Evolutionary conservation across 1,140 invertebrate genomes (phyloP).

Genomic region (Bactericera cockerelli): DNA sequence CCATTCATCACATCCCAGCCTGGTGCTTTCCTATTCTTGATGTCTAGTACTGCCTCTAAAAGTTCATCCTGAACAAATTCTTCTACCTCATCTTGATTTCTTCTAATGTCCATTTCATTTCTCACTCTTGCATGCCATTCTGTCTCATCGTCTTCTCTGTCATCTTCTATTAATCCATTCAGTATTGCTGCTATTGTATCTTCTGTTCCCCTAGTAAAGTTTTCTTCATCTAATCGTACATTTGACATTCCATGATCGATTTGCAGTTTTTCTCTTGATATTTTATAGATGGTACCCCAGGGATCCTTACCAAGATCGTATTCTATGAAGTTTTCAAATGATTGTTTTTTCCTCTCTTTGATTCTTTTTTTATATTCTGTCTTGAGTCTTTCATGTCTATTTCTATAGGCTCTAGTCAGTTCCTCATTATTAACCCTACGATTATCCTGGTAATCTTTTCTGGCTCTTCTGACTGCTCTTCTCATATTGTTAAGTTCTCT

Average conservation of each 20-base stretch:
- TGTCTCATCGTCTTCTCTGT: background rate
- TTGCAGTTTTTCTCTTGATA: slow-evolving; percentile 3
- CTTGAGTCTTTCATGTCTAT: background rate
- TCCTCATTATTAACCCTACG: background rate
- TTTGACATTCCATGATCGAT: background rate
- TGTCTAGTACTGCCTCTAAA: background rate
- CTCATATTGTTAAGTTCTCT: background rate
- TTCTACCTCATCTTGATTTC: background rate
- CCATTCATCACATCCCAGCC: background rate
- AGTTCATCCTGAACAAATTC: background rate
- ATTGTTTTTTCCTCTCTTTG: background rate
- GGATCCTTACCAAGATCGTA: background rate
- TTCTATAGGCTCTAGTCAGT: background rate
- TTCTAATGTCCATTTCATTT: background rate
- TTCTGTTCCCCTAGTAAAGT: background rate
- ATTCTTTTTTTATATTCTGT: background rate
- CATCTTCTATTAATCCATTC: background rate
- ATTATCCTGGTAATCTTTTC: background rate
- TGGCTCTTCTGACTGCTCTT: background rate
- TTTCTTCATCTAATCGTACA: background rate
- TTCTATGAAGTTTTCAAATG: background rate
- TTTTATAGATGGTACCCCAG: slow-evolving; percentile 6
- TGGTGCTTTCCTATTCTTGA: background rate
- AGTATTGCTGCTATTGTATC: background rate
- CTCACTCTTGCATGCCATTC: background rate